Evolutionary conservation across 2,797 vertebrate species (phyloP), one percentile per base, ranked within the genome.

Genomic region (Crenuchus spilurus): DNA sequence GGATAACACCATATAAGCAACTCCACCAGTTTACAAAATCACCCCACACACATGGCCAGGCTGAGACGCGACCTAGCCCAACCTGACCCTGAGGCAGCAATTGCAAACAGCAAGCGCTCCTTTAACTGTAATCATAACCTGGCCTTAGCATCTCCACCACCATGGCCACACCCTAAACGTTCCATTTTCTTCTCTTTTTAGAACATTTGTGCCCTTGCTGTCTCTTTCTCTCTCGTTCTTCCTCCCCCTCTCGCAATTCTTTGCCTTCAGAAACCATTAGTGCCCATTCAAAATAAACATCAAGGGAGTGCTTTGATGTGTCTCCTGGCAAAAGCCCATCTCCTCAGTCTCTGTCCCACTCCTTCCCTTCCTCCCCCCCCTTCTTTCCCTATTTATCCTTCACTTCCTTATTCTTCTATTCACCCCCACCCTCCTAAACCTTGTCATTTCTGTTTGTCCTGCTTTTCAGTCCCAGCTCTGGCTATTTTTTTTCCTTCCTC

Each of bases 251-350:
- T 84, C 90, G 88, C 90, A 91, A 88, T 91, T 89, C 89, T 89
- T 87, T 92, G 88, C 90, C 90, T 93, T 92, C 90, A 89, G 90
- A 94, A 91, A 83, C 90, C 88, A 91, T 92, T 93, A 92, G 90
- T 88, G 89, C 88, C 88, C 87, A 87, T 91, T 93, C 87, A 91
- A 90, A 75, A 74, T 86, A 76, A 91, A 91, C 91, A 93, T 92
- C 91, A 93, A 92, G 90, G 90, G 89, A 78, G 76, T 58, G 85
- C 92, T 94, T 93, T 92, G 91, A 94, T 92, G 91, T 93, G 89
- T 91, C 90, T 94, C 84, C 92, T 93, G 92, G 91, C 92, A 92
- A 92, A 82, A 84, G 31, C 69, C 72, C 87, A 88, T 89, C 91
- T 79, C 65, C 76, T 22, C 70, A 52, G 57, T 75, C 80, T 73